These are phyloP conservation scores for Toxotes jaculatrix DNA, from an alignment of 2,113 vertebrate genomes.

Conservation along the genomic window DNA sequence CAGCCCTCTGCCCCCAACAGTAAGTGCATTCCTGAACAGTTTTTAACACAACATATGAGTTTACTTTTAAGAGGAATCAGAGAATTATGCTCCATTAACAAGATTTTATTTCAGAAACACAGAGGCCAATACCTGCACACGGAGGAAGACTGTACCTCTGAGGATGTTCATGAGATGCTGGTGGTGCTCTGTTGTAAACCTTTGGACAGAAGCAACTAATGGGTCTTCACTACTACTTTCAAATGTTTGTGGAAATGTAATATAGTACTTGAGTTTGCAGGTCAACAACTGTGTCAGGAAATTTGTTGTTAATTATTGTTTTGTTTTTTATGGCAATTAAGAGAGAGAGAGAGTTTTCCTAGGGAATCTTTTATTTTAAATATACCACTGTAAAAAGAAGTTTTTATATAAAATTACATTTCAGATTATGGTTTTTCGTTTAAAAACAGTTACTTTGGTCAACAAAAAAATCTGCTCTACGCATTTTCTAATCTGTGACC, in stretches of 20 bases:
- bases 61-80: slow-evolving; percentile 24
- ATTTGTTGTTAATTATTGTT: no score
- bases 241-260: neutral
- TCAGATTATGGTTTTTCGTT: neutral
- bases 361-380: no score
- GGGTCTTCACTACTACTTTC: neutral
- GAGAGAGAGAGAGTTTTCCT: no score
- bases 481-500: neutral
- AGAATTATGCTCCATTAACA: slow-evolving; percentile 17
- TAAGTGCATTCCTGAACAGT: slow-evolving; percentile 34
- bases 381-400: no score
- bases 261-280: neutral
- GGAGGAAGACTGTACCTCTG: neutral
- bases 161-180: neutral
- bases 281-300: no score
- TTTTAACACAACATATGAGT: slow-evolving; percentile 5
- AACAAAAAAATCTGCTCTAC: neutral
- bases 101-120: slow-evolving; percentile 4
- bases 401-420: no score
- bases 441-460: neutral
- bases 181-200: neutral
- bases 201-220: neutral
- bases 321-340: no score
- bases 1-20: slow-evolving; percentile 10
- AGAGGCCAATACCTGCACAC: slow-evolving; percentile 1